phyloP scores from a whole-genome alignment of 2,797 vertebrate species.

The Paguma larvata region DNA sequence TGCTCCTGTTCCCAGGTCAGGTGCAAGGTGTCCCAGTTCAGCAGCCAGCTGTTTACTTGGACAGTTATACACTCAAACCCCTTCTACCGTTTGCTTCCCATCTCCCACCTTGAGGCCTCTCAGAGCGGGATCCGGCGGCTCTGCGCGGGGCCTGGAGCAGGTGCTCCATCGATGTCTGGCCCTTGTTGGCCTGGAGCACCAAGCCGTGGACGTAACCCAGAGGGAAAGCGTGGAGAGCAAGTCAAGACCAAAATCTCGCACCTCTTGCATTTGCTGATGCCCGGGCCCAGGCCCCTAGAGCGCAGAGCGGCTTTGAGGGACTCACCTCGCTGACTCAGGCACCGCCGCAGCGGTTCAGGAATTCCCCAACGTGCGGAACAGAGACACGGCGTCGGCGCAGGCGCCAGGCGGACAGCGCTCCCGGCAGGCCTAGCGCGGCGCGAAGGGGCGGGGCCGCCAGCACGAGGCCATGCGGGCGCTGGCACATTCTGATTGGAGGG shows the following conservation, averaged over 20 bases:
- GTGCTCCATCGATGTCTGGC: accelerated
- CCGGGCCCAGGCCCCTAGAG: accelerated
- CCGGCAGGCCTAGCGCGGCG: accelerated
- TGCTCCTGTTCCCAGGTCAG: neutral
- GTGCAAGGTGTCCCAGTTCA: too few relatives aligned
- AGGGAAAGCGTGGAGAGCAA: accelerated
- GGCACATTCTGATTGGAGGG: conserved; percentile 56
- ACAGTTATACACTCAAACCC: neutral
- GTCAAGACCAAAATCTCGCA: accelerated
- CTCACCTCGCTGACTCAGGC: accelerated
- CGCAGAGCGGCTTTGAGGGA: accelerated
- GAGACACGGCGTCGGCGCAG: too few relatives aligned
- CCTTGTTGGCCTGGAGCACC: accelerated
- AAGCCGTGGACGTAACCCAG: accelerated
- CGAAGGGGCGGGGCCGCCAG: neutral
- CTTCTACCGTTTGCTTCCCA: too few relatives aligned
- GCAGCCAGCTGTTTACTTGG: neutral
- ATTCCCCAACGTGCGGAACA: too few relatives aligned
- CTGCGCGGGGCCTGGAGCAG: neutral
- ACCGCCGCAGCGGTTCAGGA: accelerated
- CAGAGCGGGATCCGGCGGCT: accelerated
- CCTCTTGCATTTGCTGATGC: accelerated
- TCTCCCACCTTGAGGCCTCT: accelerated
- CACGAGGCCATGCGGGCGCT: neutral
- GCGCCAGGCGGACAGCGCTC: neutral